phyloP scores from a whole-genome alignment of 2,888 invertebrate genomes.

The Microctonus hyperodae region DNA sequence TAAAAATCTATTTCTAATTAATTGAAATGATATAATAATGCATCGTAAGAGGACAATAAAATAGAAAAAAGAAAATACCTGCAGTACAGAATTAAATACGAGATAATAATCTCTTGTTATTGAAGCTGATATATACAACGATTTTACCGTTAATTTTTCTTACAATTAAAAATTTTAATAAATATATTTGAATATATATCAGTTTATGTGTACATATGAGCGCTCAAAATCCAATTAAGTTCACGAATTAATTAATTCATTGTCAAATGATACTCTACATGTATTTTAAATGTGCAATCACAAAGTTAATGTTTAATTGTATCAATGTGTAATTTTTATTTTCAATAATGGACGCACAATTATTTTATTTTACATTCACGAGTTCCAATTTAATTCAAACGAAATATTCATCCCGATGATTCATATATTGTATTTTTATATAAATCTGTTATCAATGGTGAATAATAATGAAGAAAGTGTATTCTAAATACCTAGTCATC shows the following conservation, averaged over 20 bases:
- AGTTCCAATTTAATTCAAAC: not conserved
- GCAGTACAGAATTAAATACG: conserved; percentile 5
- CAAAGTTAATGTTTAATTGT: not conserved
- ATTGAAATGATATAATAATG: conserved; percentile 5
- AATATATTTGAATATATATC: not conserved
- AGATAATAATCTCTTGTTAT: conserved; percentile 23
- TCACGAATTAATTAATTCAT: not conserved
- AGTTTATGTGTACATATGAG: not conserved
- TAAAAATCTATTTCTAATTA: conserved; percentile 12
- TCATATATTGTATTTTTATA: conserved; percentile 59
- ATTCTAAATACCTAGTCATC: conserved; percentile 58
- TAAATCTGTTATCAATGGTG: conserved; percentile 53
- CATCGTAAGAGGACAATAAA: conserved; percentile 10
- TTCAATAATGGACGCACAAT: not conserved
- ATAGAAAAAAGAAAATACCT: conserved; percentile 6
- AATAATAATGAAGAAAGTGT: conserved; percentile 49
- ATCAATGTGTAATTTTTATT: not conserved
- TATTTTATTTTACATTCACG: not conserved
- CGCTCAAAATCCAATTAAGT: not conserved
- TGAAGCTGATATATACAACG: conserved; percentile 26
- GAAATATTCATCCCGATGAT: not conserved
- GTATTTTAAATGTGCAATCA: conserved; percentile 3
- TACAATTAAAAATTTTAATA: not conserved
- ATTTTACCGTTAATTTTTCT: conserved; percentile 24
- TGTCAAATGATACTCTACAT: not conserved